Evolutionary conservation across 2,113 vertebrate species (phyloP).

Genomic region (Piprites chloris): DNA sequence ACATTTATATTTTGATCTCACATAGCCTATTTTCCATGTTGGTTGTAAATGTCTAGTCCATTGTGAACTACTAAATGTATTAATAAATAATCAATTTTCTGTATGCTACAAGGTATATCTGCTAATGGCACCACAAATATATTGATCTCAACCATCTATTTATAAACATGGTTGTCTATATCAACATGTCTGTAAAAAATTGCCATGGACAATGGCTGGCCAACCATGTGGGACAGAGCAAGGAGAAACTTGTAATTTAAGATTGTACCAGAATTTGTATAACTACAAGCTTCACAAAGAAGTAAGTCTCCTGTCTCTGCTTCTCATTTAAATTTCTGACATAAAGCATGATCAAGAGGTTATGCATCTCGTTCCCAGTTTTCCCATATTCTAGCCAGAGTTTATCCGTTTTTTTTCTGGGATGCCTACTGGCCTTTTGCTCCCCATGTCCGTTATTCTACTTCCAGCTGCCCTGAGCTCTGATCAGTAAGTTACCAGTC

Average conservation of each 20-base stretch:
- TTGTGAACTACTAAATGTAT: not conserved
- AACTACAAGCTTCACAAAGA: not conserved
- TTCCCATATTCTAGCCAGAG: not conserved
- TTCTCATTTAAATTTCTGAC: not conserved
- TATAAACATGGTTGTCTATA: not conserved
- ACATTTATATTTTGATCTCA: not conserved
- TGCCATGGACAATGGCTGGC: not conserved
- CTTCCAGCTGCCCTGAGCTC: not conserved
- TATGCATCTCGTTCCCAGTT: not conserved
- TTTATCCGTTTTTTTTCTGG: not conserved
- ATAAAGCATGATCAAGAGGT: not conserved
- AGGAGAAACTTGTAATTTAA: not conserved
- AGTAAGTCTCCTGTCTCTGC: not conserved
- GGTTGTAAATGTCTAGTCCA: not conserved
- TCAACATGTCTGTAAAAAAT: not conserved
- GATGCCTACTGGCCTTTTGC: not conserved
- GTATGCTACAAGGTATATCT: not conserved
- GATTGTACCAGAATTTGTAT: not conserved
- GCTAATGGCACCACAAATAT: not conserved
- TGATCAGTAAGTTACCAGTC: conserved; percentile 10
- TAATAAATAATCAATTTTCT: not conserved
- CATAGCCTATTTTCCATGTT: not conserved
- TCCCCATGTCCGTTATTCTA: not conserved
- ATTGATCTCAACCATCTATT: not conserved
- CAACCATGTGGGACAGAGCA: not conserved